Evolutionary conservation across 2,888 invertebrate genomes (phyloP).

Genomic region (Amitus sp.): DNA sequence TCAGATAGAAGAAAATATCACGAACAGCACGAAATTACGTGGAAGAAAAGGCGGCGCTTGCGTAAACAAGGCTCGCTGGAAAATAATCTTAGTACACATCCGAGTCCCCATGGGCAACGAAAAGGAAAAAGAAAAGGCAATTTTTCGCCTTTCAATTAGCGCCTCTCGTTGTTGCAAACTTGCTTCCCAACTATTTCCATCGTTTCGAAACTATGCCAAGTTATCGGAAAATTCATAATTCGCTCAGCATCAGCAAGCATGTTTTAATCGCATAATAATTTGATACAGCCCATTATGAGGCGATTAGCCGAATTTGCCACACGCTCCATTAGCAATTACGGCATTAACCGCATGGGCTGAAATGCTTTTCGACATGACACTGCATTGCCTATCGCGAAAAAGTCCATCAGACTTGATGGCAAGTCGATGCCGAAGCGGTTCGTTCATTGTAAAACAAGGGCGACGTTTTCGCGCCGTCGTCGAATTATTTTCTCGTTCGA

Average conservation of each 20-base stretch:
- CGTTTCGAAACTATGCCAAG: background rate
- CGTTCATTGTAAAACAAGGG: too few relatives aligned
- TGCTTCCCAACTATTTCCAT: background rate
- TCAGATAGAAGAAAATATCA: slow-evolving; percentile 21
- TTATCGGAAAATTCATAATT: background rate
- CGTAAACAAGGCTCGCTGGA: slow-evolving; percentile 8
- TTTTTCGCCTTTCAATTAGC: background rate
- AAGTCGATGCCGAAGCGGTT: too few relatives aligned
- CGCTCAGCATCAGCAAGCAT: background rate
- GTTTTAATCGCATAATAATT: slow-evolving; percentile 35
- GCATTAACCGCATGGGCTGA: slow-evolving; percentile 11
- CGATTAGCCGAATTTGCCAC: slow-evolving; percentile 32
- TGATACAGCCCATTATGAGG: slow-evolving; percentile 17
- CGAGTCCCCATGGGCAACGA: slow-evolving; percentile 4
- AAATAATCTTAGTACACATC: slow-evolving; percentile 3
- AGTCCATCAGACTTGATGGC: background rate
- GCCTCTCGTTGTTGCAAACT: background rate
- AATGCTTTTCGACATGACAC: slow-evolving; percentile 13
- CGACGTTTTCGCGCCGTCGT: too few relatives aligned
- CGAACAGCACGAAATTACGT: slow-evolving; percentile 10
- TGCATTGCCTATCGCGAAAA: slow-evolving; percentile 21
- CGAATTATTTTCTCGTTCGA: too few relatives aligned
- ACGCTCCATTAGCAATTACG: slow-evolving; percentile 34
- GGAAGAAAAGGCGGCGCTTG: slow-evolving; percentile 17
- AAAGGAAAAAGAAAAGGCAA: background rate